Base-by-base conservation (phyloP, 2,888 invertebrate species). In the Chromoteleia sp. region DNA sequence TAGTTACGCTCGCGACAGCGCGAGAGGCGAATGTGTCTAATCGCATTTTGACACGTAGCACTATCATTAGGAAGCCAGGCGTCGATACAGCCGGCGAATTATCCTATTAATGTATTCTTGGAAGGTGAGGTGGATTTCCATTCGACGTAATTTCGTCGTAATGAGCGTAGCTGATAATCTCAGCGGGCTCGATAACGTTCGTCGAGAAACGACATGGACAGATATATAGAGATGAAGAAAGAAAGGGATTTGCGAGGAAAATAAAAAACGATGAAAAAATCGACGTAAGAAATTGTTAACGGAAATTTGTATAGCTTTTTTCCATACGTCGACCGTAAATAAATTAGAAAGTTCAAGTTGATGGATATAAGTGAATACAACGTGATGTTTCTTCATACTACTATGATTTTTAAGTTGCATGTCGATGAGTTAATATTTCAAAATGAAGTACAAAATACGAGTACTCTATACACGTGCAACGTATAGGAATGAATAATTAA, bases 71-170 rank as follows among this genome's bases (percentile, higher is more conserved):
- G 70, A 56, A 70, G 77, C 65, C 73, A 52, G 63, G 59, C 71
- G 65, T 48, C 70, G 56, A 71, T 63, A 61, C 50, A 59, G 19
- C 1, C 19, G 29, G 63, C 33, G 56, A 77, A 70, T 77, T 77
- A 77, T 70, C 77, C 77, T 78, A 78, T 78, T 78, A 77, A 77
- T 71, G 76, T 77, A 77, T 77, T 77, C 61, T 54, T 33, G 48
- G 77, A 63, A 77, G 70, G 52, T 54, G 61, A 70, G 61, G 52
- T 52, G 52, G n/a, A 77, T 70, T 77, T 68, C 59, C 70, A 77
- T 77, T 70, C 61, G 58, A 63, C 63, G 70, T 58, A 71, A 68
- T 77, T 70, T 65, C 63, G 39, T 36, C 39, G 70, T 77, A 61
- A 77, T 58, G 58, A 77, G 70, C 56, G 1, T 10, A 39, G 58